phyloP scores from a whole-genome alignment of 1,140 invertebrate genomes.

The Cydia fagiglandana region DNA sequence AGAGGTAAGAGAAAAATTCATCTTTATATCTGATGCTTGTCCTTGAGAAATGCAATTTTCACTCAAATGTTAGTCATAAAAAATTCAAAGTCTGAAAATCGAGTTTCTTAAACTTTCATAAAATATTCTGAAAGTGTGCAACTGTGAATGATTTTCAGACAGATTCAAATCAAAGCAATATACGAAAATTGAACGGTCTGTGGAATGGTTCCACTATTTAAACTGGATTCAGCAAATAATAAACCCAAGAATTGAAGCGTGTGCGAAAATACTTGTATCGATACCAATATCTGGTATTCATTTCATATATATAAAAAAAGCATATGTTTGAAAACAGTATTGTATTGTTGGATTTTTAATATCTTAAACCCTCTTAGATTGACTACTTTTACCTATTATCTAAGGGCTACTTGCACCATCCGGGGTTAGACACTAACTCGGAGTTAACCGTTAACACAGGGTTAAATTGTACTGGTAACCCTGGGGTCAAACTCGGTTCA shows the following conservation, averaged over 20 bases:
- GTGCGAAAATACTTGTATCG: background rate
- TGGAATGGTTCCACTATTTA: conserved; percentile 18
- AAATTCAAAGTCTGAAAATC: background rate
- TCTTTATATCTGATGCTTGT: background rate
- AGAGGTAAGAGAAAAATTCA: background rate
- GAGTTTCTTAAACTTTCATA: background rate
- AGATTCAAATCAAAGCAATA: conserved; percentile 30
- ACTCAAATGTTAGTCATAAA: background rate
- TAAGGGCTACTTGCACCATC: too few species aligned
- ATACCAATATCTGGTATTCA: background rate
- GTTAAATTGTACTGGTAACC: too few species aligned
- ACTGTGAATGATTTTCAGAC: conserved; percentile 19
- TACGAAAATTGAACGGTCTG: conserved; percentile 27
- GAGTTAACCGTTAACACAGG: too few species aligned
- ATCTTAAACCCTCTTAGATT: too few species aligned
- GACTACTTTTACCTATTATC: too few species aligned
- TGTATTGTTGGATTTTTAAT: too few species aligned
- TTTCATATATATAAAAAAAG: too few species aligned
- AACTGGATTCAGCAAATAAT: conserved; percentile 14
- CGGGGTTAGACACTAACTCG: too few species aligned
- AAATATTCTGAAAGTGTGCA: conserved; percentile 2
- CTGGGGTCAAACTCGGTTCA: too few species aligned
- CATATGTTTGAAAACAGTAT: background rate
- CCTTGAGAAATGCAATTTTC: background rate
- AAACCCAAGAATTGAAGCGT: background rate